These are phyloP conservation scores for Drosophila anceps DNA, from an alignment of 2,888 invertebrate species.

Conservation along the genomic window DNA sequence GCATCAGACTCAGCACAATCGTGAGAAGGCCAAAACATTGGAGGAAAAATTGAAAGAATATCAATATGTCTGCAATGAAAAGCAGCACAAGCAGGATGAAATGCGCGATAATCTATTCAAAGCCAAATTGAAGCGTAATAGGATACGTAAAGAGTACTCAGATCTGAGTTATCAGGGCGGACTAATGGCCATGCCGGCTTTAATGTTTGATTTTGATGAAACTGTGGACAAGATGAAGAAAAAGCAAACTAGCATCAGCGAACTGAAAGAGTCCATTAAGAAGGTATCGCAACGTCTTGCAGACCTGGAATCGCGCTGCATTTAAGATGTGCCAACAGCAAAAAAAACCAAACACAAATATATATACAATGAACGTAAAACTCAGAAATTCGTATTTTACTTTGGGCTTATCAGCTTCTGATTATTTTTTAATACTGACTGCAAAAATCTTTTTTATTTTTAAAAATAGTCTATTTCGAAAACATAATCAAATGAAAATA, in stretches of 20 bases:
- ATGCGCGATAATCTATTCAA: conserved; percentile 38
- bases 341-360: neutral
- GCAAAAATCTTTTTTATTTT: neutral
- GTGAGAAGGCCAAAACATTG: conserved; percentile 74
- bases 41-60: conserved; percentile 20
- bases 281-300: neutral
- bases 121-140: conserved; percentile 67
- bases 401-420: neutral
- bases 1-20: conserved; percentile 77
- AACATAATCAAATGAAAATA: neutral
- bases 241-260: conserved; percentile 30
- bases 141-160: conserved; percentile 56
- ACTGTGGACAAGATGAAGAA: conserved; percentile 55
- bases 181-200: conserved; percentile 76
- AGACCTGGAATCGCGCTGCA: neutral
- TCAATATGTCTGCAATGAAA: rapidly evolving
- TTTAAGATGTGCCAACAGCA: neutral
- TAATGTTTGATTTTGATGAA: conserved; percentile 80
- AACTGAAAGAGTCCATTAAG: conserved; percentile 33
- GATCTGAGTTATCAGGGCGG: conserved; percentile 77
- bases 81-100: conserved; percentile 12
- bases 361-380: neutral
- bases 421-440: no score
- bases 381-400: neutral
- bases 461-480: neutral